Evolutionary conservation across 2,888 invertebrate species (phyloP).

Genomic region (Clusia tigrina): DNA sequence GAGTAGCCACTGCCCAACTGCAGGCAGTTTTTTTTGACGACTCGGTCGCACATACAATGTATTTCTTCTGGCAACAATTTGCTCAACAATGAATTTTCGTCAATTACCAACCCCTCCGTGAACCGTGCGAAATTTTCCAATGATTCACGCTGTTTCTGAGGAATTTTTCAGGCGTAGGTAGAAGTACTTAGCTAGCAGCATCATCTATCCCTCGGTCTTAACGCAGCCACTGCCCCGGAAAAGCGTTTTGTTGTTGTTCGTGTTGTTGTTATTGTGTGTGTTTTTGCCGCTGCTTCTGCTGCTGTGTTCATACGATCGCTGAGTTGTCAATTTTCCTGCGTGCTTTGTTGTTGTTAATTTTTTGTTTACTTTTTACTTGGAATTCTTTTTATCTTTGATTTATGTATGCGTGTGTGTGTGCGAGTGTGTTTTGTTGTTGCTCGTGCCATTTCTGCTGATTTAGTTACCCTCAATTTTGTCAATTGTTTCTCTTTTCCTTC

Average conservation of each 20-base stretch:
- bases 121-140: slow-evolving; percentile 13
- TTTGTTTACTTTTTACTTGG: slow-evolving; percentile 48
- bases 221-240: slow-evolving; percentile 40
- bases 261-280: slow-evolving; percentile 18
- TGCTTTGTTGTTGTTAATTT: slow-evolving; percentile 35
- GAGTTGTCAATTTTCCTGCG: slow-evolving; percentile 24
- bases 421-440: no score
- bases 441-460: no score
- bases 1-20: slow-evolving; percentile 45
- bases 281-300: slow-evolving; percentile 20
- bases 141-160: slow-evolving; percentile 26
- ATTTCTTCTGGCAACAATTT: no score
- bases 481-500: no score
- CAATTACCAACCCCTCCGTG: background rate
- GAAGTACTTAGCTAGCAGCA: background rate
- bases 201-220: background rate
- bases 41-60: background rate
- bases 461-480: no score
- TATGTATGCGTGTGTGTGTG: no score
- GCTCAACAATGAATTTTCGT: no score
- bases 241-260: slow-evolving; percentile 46
- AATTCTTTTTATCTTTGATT: no score
- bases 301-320: background rate
- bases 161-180: slow-evolving; percentile 15
- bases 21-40: background rate